These are phyloP conservation scores for Metalampra italica DNA, from an alignment of 2,888 invertebrate genomes.

Conservation along the genomic window DNA sequence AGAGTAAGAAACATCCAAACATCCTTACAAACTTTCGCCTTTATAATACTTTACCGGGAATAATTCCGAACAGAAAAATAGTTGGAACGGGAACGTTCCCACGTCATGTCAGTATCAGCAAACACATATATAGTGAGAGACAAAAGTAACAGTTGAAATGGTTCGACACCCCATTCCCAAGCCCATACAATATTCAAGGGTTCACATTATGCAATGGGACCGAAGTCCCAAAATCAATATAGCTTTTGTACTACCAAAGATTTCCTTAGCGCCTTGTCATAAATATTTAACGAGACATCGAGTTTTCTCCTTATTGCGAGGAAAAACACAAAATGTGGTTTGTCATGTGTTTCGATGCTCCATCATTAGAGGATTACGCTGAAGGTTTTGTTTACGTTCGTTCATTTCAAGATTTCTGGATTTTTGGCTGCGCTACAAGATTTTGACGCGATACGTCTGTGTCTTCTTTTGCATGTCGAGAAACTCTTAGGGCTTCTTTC, in stretches of 20 bases:
- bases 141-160: neutral
- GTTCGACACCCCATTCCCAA: constrained; percentile 22
- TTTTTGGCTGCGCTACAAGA: too few species aligned
- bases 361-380: constrained; percentile 23
- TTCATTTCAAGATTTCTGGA: too few species aligned
- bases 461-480: too few species aligned
- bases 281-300: constrained; percentile 61
- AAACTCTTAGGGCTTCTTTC: too few species aligned
- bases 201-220: constrained; percentile 62
- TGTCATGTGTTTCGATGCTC: constrained; percentile 19
- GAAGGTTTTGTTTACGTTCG: too few species aligned
- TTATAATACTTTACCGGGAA: too few species aligned
- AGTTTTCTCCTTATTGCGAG: constrained; percentile 27
- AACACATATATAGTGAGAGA: neutral
- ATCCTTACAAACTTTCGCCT: too few species aligned
- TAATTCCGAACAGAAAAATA: too few species aligned
- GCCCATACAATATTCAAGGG: constrained; percentile 62
- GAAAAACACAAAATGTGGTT: constrained; percentile 9
- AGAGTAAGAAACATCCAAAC: too few species aligned
- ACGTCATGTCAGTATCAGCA: too few species aligned
- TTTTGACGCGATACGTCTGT: too few species aligned
- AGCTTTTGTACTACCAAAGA: constrained; percentile 57
- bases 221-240: constrained; percentile 69
- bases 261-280: constrained; percentile 53
- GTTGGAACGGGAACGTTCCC: too few species aligned